These are phyloP conservation scores for Acrossocheilus fasciatus DNA, from an alignment of 2,797 vertebrate genomes.

Conservation along the genomic window DNA sequence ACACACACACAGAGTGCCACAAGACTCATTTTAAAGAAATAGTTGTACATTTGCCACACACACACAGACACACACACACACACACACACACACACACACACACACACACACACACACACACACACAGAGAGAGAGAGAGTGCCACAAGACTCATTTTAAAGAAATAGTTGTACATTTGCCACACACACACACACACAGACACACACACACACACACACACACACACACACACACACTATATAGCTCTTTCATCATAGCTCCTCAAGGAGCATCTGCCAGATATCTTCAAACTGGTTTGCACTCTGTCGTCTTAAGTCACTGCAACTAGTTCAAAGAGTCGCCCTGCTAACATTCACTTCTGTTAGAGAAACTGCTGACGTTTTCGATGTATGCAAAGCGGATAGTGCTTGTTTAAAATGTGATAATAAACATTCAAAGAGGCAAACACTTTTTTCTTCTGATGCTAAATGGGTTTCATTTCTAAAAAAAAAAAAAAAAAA, in stretches of 20 bases:
- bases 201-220: neutral
- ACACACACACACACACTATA: conserved; percentile 31
- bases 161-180: too few species aligned
- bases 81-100: too few species aligned
- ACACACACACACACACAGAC: neutral
- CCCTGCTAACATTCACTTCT: conserved; percentile 4
- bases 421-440: neutral
- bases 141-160: too few species aligned
- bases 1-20: conserved; percentile 23
- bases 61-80: too few species aligned
- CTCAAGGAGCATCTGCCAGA: conserved; percentile 47
- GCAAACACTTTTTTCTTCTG: neutral
- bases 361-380: conserved; percentile 23
- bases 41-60: conserved; percentile 31
- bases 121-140: too few species aligned
- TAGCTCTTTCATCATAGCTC: conserved; percentile 41
- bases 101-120: neutral
- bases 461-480: neutral
- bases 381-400: conserved; percentile 9
- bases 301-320: conserved; percentile 48
- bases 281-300: conserved; percentile 51
- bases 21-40: conserved; percentile 44
- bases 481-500: too few species aligned
- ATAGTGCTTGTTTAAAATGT: conserved; percentile 13
- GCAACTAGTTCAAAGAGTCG: conserved; percentile 35